Evolutionary conservation across 2,797 vertebrate genomes (phyloP).

Genomic region (Enteromius afrohamiltoni): DNA sequence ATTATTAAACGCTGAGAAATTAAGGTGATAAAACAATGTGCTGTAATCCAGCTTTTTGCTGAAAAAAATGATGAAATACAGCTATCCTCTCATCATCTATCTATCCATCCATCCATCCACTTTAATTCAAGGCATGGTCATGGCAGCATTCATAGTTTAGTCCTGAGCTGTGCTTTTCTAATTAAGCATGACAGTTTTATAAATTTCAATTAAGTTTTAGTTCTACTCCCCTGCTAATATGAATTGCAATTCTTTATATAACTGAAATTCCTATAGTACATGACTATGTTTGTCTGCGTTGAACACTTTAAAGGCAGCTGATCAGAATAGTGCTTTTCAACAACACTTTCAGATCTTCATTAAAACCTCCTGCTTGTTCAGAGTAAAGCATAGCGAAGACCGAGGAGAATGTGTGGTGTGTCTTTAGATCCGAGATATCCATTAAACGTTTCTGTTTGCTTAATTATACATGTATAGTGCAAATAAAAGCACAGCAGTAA

Average conservation of each 20-base stretch:
- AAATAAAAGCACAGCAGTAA: conserved; percentile 50
- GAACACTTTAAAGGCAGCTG: not conserved
- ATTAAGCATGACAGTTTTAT: not conserved
- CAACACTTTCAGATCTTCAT: not conserved
- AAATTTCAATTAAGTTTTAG: not conserved
- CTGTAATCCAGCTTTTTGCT: conserved; percentile 27
- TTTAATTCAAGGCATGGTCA: not conserved
- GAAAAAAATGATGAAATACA: conserved; percentile 4
- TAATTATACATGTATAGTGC: conserved; percentile 26
- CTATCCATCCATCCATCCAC: not conserved
- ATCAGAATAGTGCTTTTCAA: not conserved
- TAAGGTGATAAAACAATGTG: conserved; percentile 62
- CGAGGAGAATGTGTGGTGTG: not conserved
- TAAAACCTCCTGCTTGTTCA: not conserved
- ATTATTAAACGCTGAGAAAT: conserved; percentile 68
- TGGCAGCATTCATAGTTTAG: not conserved
- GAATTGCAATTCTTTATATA: not conserved
- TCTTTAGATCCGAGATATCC: conserved; percentile 19
- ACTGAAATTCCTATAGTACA: not conserved
- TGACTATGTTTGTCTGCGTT: not conserved
- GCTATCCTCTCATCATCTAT: not conserved
- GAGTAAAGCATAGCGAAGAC: not conserved
- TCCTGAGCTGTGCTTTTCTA: not conserved
- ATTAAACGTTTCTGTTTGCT: conserved; percentile 36
- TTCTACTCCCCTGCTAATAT: not conserved